Base-by-base conservation (phyloP, 2,888 invertebrate genomes). In the Caenorhabditis drosophilae region DNA sequence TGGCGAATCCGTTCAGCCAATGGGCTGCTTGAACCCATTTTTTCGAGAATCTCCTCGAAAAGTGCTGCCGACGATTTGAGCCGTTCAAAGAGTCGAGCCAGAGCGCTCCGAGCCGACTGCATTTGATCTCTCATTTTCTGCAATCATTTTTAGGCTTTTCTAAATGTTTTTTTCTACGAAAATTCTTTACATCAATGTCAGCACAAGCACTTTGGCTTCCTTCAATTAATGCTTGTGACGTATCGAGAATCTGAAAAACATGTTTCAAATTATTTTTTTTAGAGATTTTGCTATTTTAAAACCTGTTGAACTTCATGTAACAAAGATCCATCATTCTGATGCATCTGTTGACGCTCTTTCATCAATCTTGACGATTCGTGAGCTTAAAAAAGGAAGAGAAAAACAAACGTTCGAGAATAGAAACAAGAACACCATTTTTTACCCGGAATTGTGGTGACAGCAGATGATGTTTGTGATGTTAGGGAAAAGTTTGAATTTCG, bases 21-120 rank as follows among this genome's bases (percentile, higher is more conserved):
- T n/a, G 55, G 55, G 40, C 45, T 49, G 20, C 49, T 59, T 1
- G 59, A 47, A 22, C 64, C 64, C 55, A 52, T 55, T 46, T 55
- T 66, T 23, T 66, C 67, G 2, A 67, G 53, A 47, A 67, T 61
- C 7, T 67, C 67, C 18, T 67, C 60, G 34, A 67, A 67, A 22
- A 67, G 18, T 2, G 57, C 60, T 0, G 67, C 67, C 9, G 67
- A 67, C 7, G 67, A 67, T n/a, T 61, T 60, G 31, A 67, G 50
- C 2, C 67, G 23, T 12, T 67, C 60, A 45, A 67, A 67, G 9
- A 66, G 54, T 1, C 59, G 42, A 4, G 52, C 12, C 2, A 66
- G 44, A 1, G 59, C 64, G 4, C 55, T 51, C 4, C 64, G 31
- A 12, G 53, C 45, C 9, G 35, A 27, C 0, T 46, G 23, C 54